Base-by-base conservation (phyloP, 2,797 vertebrate species). In the Serranus cabrilla region DNA sequence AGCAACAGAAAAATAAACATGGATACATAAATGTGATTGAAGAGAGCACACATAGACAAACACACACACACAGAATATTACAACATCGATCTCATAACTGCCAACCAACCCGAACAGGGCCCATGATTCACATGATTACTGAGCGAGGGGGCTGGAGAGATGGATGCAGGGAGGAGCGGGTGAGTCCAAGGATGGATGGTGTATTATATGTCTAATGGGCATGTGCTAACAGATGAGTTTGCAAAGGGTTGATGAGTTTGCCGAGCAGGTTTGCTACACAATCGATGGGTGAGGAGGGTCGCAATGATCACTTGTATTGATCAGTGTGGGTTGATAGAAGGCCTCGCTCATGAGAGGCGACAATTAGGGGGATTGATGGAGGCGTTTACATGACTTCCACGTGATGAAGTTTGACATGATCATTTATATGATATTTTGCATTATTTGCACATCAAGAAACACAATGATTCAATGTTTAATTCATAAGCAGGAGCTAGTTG, bases 281-380 rank as follows among this genome's bases (percentile, higher is more conserved):
- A 91, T 93, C 90, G 67, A 91, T 93, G 45, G 23, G 2, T 27
- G 34, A 56, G 57, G 58, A 84, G 21, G 25, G 64, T 75, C 61
- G 12, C 68, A 80, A 77, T 70, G 84, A 86, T 70, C 74, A 63
- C 39, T n/a, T 3, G 55, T 73, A 91, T 90, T 73, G 93, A 93
- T 89, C 74, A 49, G 58, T 55, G 71, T 60, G 20, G 52, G 58
- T 60, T 82, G 62, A 88, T 76, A 51, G 65, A 80, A 68, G 40
- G 52, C 39, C 18, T 46, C 17, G 56, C 47, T 75, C 23, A 27
- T 5, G 7, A 16, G 45, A 58, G 27, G 57, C 23, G 40, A 13
- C 9, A 50, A 50, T 67, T 34, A 40, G 39, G 0, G 21, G 3
- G 16, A 72, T 39, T 11, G 37, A 71, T 79, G 8, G 14, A 4